Conservation (phyloP, 2,888 invertebrate species). For the Tuberolachnus salignus region DNA sequence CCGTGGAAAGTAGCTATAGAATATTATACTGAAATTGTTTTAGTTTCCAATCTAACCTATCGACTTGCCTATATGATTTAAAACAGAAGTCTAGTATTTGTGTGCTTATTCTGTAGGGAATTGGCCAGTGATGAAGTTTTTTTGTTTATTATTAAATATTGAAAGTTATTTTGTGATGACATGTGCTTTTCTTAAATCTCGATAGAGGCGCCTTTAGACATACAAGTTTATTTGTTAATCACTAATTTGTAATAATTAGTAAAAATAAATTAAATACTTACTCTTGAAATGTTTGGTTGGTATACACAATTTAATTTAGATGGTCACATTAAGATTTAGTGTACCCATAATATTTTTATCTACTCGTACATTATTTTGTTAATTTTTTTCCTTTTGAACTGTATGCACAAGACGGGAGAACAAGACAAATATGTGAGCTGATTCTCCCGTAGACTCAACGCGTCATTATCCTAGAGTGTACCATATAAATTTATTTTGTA, state of each 20-base stretch:
- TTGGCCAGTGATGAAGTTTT: constrained; percentile 39
- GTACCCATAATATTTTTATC: constrained; percentile 30
- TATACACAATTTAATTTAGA: constrained; percentile 30
- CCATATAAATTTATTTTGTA: constrained; percentile 47
- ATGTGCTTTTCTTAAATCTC: constrained; percentile 28
- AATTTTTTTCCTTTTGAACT: constrained; percentile 35
- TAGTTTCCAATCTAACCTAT: constrained; percentile 11
- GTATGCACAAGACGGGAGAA: constrained; percentile 9
- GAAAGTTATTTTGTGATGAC: constrained; percentile 38
- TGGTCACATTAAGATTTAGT: constrained; percentile 5
- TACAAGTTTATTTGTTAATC: constrained; percentile 42
- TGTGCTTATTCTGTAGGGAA: constrained; percentile 21
- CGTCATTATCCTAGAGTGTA: constrained; percentile 47
- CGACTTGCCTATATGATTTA: constrained; percentile 20
- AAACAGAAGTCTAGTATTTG: constrained; percentile 31
- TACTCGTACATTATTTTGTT: constrained; percentile 29
- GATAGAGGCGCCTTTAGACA: neutral
- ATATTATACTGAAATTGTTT: constrained; percentile 15
- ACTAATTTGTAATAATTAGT: constrained; percentile 37
- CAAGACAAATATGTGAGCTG: constrained; percentile 27
- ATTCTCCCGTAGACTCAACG: constrained; percentile 42
- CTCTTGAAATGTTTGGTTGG: constrained; percentile 18
- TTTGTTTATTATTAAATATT: constrained; percentile 38
- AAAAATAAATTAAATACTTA: constrained; percentile 16
- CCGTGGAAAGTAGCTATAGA: constrained; percentile 6